Base-by-base conservation (phyloP, 2,113 vertebrate species). In the Periophthalmodon schlosseri region DNA sequence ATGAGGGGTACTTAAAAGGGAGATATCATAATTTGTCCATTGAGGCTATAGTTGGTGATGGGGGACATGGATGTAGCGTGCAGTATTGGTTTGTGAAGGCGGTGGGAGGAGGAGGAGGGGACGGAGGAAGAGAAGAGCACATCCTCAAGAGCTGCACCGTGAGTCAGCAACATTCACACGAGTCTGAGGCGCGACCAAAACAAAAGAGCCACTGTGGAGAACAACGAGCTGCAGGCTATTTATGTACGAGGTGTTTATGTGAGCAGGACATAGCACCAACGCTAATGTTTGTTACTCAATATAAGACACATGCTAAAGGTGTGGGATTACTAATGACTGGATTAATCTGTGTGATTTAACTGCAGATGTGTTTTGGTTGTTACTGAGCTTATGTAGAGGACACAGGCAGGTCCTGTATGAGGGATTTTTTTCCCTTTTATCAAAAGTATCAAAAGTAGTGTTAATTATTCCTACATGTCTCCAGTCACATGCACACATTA, bases 141-240 rank as follows among this genome's bases (percentile, higher is more conserved):
- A 7, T 77, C 65, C 77, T 21, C 61, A 82, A 86, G 64, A 80
- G 61, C 47, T 2, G 57, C 75, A 75, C 74, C 66, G 77, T 88
- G 88, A 89, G 87, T 90, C 82, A 77, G 81, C 82, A 77, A 78
- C 83, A 65, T 72, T 86, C 75, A 60, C 82, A 78, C 68, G 75
- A 84, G 56, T 12, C 56, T 23, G 56, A 23, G 56, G n/a, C 56
- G 57, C 57, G 23, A 60, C 57, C 57, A 28, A 28, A 60, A 24
- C 13, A 60, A 60, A 60, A 28, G 57, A 60, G 4, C 71, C 52
- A 46, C 47, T 61, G 36, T 68, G 36, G 36, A 68, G 80, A 76
- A 49, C 78, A 56, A n/a, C 20, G 16, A 56, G 52, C 69, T 34
- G 12, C 76, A 71, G 66, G 72, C 66, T 71, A 70, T 63, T 68